Percentiles rank a stretch among this genome's conserved stretches.
Conservation (phyloP, 2,888 invertebrate genomes). For the Pyrrhia umbra region DNA sequence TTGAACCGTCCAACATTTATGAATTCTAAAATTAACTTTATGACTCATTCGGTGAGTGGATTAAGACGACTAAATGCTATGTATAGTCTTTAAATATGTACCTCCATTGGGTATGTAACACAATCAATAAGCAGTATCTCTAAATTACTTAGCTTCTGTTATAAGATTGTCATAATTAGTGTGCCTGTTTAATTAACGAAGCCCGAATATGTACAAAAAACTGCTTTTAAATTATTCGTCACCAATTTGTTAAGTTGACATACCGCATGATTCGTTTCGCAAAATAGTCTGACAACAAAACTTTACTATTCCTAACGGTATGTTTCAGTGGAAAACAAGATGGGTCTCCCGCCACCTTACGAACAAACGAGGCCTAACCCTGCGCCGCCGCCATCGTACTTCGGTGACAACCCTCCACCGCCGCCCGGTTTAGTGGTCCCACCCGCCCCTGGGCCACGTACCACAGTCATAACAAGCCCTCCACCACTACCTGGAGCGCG, state of each 20-base stretch:
- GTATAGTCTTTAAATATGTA: slow-evolving; percentile 4
- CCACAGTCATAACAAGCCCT: slow-evolving; percentile 78
- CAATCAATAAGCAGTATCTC: not conserved
- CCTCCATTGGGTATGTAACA: not conserved
- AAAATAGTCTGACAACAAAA: slow-evolving; percentile 27
- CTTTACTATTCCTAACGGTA: not conserved
- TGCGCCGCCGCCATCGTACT: slow-evolving; percentile 85
- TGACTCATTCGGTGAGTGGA: slow-evolving; percentile 41
- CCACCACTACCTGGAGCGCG: slow-evolving; percentile 52
- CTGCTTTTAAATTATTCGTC: too few relatives aligned
- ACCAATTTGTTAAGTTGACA: too few relatives aligned
- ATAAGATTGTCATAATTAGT: not conserved
- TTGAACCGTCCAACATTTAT: slow-evolving; percentile 36
- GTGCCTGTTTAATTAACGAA: not conserved
- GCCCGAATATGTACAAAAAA: too few relatives aligned
- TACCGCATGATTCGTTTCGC: slow-evolving; percentile 2
- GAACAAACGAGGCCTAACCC: slow-evolving; percentile 80
- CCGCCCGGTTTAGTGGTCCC: slow-evolving; percentile 76
- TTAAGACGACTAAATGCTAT: slow-evolving; percentile 18
- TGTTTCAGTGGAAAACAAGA: slow-evolving; percentile 88
- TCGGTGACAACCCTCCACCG: slow-evolving; percentile 82
- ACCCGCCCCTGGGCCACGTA: slow-evolving; percentile 72
- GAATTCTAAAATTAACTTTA: slow-evolving; percentile 37
- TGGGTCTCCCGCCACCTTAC: slow-evolving; percentile 86
- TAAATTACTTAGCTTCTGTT: not conserved